These are phyloP conservation scores for Leptodactylus fallax DNA, from an alignment of 2,797 vertebrate genomes.

Conservation along the genomic window DNA sequence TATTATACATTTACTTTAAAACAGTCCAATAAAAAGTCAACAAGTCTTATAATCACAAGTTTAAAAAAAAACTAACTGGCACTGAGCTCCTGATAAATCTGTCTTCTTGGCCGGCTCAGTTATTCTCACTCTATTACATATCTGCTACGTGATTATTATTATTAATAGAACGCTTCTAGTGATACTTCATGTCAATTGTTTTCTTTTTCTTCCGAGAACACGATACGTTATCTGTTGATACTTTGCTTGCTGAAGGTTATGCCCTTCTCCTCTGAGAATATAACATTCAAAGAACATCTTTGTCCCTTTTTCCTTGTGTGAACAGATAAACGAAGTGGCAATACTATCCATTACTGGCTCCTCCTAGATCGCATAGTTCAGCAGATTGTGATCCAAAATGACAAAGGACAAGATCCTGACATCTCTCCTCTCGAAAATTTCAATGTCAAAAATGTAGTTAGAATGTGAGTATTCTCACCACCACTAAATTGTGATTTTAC, in stretches of 20 bases:
- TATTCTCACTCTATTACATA: constrained; percentile 8
- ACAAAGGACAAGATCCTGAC: constrained; percentile 97
- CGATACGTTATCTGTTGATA: constrained; percentile 33
- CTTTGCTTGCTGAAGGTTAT: constrained; percentile 8
- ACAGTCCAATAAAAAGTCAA: neutral
- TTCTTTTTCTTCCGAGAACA: constrained; percentile 11
- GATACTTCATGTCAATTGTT: constrained; percentile 20
- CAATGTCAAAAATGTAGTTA: constrained; percentile 97
- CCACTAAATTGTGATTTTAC: neutral
- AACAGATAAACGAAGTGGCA: constrained; percentile 94
- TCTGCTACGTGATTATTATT: constrained; percentile 21
- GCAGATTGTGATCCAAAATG: constrained; percentile 96
- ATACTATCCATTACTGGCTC: constrained; percentile 98
- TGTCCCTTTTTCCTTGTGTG: constrained; percentile 46
- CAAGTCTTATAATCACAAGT: neutral
- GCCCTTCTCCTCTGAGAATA: constrained; percentile 25
- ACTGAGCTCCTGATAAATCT: neutral
- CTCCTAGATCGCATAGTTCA: constrained; percentile 96
- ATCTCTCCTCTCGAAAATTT: constrained; percentile 97
- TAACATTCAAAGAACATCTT: neutral
- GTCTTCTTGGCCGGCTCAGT: neutral
- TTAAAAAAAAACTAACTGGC: neutral
- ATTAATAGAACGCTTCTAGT: constrained; percentile 12
- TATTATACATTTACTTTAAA: neutral
- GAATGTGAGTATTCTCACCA: constrained; percentile 84